Evolutionary conservation across 2,888 invertebrate genomes (phyloP).

Genomic region (Heliothis peltigera): DNA sequence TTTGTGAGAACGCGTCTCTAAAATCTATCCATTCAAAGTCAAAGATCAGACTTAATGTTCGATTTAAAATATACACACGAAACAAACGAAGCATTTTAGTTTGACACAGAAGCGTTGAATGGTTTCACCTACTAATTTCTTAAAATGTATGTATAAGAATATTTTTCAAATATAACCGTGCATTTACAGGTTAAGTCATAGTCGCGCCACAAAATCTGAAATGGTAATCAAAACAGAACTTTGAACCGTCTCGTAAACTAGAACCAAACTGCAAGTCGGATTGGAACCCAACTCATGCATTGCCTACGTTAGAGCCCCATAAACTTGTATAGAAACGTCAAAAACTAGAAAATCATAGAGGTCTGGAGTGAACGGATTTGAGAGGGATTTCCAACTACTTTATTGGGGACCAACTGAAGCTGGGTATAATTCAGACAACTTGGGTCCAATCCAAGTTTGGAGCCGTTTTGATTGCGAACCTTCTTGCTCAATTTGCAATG

Average conservation of each 20-base stretch:
- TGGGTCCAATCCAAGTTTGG: conserved; percentile 72
- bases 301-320: conserved; percentile 39
- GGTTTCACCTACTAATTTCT: no score
- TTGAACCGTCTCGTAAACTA: conserved; percentile 10
- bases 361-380: conserved; percentile 66
- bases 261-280: conserved; percentile 36
- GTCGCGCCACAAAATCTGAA: conserved; percentile 21
- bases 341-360: conserved; percentile 69
- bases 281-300: conserved; percentile 52
- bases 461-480: conserved; percentile 70
- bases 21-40: no score
- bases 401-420: conserved; percentile 64
- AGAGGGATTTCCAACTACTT: conserved; percentile 73
- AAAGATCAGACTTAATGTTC: no score
- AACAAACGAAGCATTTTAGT: no score
- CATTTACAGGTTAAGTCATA: neutral
- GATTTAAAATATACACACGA: no score
- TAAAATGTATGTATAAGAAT: no score
- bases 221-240: conserved; percentile 39
- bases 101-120: no score
- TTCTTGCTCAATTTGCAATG: conserved; percentile 63
- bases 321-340: conserved; percentile 62
- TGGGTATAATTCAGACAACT: conserved; percentile 70
- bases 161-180: neutral
- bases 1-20: no score